Evolutionary conservation across 53 echinoderm and acorn worm genomes (phyloP).

Genomic region (Temnopleurus reevesii): DNA sequence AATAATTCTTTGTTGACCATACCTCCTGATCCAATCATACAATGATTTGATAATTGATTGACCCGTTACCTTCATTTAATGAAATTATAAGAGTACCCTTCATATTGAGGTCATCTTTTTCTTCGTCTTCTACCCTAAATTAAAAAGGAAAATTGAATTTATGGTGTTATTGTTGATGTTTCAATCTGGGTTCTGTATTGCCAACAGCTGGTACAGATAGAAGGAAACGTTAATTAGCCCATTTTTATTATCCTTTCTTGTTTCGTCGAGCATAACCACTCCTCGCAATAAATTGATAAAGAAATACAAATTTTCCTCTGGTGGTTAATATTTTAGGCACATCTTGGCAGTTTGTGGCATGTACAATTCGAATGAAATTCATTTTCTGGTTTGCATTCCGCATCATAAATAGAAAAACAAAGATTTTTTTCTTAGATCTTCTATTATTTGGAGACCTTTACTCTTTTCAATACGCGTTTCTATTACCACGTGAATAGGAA

Average conservation of each 20-base stretch:
- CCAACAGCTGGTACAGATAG: background rate
- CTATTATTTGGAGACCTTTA: no score
- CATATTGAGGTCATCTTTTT: background rate
- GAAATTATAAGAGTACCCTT: background rate
- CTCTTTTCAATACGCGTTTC: no score
- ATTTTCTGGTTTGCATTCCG: no score
- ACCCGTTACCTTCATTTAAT: background rate
- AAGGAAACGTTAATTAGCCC: background rate
- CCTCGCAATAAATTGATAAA: slow-evolving; percentile 15
- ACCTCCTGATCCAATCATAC: background rate
- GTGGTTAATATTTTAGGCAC: no score
- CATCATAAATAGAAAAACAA: no score
- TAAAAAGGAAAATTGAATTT: background rate
- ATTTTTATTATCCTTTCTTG: slow-evolving; percentile 1
- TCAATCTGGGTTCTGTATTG: background rate
- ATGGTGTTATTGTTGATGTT: slow-evolving; percentile 6
- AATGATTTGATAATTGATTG: background rate
- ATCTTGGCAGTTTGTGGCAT: no score
- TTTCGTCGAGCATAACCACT: background rate
- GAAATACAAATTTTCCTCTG: background rate
- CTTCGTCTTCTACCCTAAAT: background rate
- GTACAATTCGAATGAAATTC: no score
- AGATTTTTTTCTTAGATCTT: no score
- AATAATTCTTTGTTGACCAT: background rate
- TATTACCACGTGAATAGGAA: no score